Evolutionary conservation across 2,113 vertebrate species (phyloP).

Genomic region (Synodontis membranacea): DNA sequence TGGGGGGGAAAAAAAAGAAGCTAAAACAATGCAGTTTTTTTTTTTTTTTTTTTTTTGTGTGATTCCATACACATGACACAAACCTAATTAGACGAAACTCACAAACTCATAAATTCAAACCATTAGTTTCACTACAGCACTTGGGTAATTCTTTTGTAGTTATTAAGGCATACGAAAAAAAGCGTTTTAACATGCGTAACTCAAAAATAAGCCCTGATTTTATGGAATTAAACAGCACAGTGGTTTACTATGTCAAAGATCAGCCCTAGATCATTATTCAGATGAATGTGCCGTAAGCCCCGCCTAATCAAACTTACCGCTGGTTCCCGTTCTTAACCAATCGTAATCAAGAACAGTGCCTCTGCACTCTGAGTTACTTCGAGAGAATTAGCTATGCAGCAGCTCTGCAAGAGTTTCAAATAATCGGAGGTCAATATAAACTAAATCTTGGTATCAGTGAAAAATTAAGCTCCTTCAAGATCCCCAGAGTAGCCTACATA

Average conservation of each 20-base stretch:
- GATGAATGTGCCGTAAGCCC: not conserved
- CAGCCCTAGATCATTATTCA: not conserved
- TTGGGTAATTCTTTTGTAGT: not conserved
- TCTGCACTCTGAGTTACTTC: not conserved
- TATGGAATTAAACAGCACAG: not conserved
- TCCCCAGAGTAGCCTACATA: not conserved
- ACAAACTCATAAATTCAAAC: not conserved
- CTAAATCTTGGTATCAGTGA: not conserved
- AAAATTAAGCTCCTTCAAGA: not conserved
- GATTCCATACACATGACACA: not conserved
- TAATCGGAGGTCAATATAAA: conserved; percentile 2
- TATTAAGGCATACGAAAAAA: not conserved
- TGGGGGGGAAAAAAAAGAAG: too few species aligned
- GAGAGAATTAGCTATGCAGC: not conserved
- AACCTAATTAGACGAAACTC: not conserved
- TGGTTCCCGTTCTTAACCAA: not conserved
- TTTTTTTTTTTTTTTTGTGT: not conserved
- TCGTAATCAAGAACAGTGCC: too few species aligned
- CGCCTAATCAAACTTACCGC: not conserved
- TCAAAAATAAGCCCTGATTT: not conserved
- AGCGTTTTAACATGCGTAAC: not conserved
- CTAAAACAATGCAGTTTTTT: not conserved
- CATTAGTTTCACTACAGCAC: not conserved
- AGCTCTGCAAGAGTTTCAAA: not conserved
- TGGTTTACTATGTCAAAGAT: not conserved